Percentiles rank a stretch among this genome's conserved stretches.
Conservation (phyloP, 2,888 invertebrate species). For the Nudaria mundana region DNA sequence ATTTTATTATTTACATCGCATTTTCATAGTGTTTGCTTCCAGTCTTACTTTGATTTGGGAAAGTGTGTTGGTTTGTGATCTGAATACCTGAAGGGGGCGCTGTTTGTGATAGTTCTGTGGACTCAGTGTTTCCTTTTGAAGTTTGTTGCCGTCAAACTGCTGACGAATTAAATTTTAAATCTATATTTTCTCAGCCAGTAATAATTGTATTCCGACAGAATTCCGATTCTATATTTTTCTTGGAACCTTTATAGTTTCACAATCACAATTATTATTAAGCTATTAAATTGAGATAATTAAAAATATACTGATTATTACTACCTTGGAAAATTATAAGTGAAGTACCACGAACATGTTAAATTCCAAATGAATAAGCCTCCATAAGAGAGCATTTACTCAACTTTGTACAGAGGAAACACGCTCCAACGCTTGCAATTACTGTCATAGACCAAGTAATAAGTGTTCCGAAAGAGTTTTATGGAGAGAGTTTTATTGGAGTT, state of each 20-base stretch:
- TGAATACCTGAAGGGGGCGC: constrained; percentile 56
- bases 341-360: constrained; percentile 49
- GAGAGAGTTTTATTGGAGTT: background rate
- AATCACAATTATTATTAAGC: too few species aligned
- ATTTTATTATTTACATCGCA: constrained; percentile 80
- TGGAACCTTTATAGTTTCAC: too few species aligned
- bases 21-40: constrained; percentile 78
- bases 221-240: too few species aligned
- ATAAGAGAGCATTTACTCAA: constrained; percentile 62
- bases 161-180: too few species aligned
- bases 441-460: constrained; percentile 51
- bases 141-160: too few species aligned
- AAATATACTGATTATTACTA: too few species aligned
- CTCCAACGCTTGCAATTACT: constrained; percentile 57
- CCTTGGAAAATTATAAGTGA: constrained; percentile 39
- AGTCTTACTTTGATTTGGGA: constrained; percentile 77
- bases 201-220: too few species aligned
- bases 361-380: constrained; percentile 65
- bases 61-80: constrained; percentile 76
- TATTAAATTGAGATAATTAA: too few species aligned
- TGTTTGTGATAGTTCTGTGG: constrained; percentile 16
- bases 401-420: constrained; percentile 59
- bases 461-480: constrained; percentile 3
- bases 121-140: constrained; percentile 13
- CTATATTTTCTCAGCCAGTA: too few species aligned